These are phyloP conservation scores for Nasonia longicornis DNA, from an alignment of 1,140 invertebrate genomes.

Conservation along the genomic window DNA sequence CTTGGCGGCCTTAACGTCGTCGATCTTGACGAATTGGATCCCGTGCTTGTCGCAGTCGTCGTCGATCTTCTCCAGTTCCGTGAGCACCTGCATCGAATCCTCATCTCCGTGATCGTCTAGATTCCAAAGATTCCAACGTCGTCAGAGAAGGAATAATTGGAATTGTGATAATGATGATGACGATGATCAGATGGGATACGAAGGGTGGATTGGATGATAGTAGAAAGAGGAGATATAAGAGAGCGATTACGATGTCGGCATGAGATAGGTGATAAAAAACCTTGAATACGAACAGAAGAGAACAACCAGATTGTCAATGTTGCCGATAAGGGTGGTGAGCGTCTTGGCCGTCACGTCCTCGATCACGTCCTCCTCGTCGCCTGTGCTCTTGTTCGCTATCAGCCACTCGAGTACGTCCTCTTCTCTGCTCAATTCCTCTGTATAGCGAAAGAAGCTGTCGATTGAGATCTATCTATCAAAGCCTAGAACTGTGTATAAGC, in stretches of 20 bases:
- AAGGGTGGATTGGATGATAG: background rate
- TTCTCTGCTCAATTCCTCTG: constrained; percentile 90
- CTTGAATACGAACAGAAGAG: constrained; percentile 85
- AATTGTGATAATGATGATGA: background rate
- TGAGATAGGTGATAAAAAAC: constrained; percentile 45
- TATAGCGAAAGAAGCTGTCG: constrained; percentile 40
- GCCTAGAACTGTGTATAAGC: too few species aligned
- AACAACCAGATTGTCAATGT: constrained; percentile 91
- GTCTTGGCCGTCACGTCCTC: constrained; percentile 93
- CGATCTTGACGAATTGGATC: constrained; percentile 95
- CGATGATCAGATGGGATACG: background rate
- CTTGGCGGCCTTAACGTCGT: constrained; percentile 83
- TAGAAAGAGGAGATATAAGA: background rate
- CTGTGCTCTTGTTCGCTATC: constrained; percentile 91
- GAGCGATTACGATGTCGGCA: background rate
- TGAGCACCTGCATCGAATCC: constrained; percentile 85
- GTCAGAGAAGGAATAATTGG: background rate
- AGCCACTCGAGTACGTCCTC: constrained; percentile 95
- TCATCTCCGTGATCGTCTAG: constrained; percentile 88
- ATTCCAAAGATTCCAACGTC: background rate
- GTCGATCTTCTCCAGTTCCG: constrained; percentile 91
- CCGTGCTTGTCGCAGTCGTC: constrained; percentile 92
- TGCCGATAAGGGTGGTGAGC: constrained; percentile 87
- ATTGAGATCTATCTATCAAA: background rate
- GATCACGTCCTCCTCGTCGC: constrained; percentile 92